Conservation (phyloP, 2,888 invertebrate species). For the Cetonia aurata region DNA sequence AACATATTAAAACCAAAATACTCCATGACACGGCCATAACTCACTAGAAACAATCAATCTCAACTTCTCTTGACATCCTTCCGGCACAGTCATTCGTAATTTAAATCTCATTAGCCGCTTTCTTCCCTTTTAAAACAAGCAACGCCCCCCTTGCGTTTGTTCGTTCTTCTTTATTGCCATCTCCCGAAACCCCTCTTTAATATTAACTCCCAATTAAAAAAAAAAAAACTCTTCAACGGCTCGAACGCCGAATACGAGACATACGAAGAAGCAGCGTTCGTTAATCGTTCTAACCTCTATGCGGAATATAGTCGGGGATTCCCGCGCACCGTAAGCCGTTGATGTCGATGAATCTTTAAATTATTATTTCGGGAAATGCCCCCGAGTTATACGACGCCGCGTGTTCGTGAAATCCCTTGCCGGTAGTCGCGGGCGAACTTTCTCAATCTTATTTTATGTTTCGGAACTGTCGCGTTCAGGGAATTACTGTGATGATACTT, state of each 20-base stretch:
- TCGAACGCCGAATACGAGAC: slow-evolving; percentile 15
- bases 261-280: slow-evolving; percentile 9
- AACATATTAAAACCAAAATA: neutral
- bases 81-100: slow-evolving; percentile 14
- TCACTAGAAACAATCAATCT: slow-evolving; percentile 44
- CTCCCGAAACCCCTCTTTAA: slow-evolving; percentile 16
- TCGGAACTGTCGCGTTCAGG: slow-evolving; percentile 54
- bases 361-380: slow-evolving; percentile 27
- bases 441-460: slow-evolving; percentile 34
- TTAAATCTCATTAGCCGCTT: slow-evolving; percentile 23
- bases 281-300: slow-evolving; percentile 4
- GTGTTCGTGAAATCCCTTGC: slow-evolving; percentile 12
- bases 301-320: too few species aligned
- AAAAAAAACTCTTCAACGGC: slow-evolving; percentile 31
- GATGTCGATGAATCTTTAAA: slow-evolving; percentile 30
- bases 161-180: slow-evolving; percentile 28
- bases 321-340: too few species aligned
- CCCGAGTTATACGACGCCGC: slow-evolving; percentile 1
- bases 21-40: slow-evolving; percentile 12
- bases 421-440: slow-evolving; percentile 9
- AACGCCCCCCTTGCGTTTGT: slow-evolving; percentile 24
- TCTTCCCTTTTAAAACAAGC: slow-evolving; percentile 16
- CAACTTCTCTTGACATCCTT: slow-evolving; percentile 13
- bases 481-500: slow-evolving; percentile 53
- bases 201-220: slow-evolving; percentile 37